These are phyloP conservation scores for Drosophila arawakana DNA, from an alignment of 1,140 invertebrate species.

Conservation along the genomic window DNA sequence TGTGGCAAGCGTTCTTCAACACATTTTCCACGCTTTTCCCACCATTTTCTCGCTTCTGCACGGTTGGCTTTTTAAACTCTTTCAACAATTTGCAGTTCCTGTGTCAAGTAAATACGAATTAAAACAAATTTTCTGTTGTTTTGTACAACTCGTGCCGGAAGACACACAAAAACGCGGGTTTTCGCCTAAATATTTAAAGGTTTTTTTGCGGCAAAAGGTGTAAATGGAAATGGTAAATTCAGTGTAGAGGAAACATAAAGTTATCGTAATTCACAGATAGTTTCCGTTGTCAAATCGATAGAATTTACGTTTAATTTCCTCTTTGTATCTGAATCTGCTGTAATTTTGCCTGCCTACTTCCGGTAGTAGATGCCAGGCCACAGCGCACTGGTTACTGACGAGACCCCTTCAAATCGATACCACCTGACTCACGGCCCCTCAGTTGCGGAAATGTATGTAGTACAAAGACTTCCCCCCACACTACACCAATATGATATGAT, in stretches of 20 bases:
- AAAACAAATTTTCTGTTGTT: constrained; percentile 46
- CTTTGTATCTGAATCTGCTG: neutral
- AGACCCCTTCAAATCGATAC: neutral
- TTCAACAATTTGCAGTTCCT: constrained; percentile 38
- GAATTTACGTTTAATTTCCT: constrained; percentile 9
- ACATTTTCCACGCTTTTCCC: neutral
- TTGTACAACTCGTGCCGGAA: constrained; percentile 27
- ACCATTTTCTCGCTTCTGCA: constrained; percentile 37
- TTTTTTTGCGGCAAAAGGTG: constrained; percentile 30
- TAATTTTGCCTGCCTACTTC: neutral
- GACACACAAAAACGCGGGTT: constrained; percentile 28
- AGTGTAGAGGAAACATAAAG: neutral
- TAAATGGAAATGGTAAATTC: too few species aligned
- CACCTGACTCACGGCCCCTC: neutral
- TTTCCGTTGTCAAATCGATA: neutral
- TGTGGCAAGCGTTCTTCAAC: constrained; percentile 6
- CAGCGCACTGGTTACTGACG: too few species aligned
- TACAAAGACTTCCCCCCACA: neutral
- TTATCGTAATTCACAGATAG: neutral
- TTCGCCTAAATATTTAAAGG: constrained; percentile 53
- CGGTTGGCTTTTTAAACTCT: constrained; percentile 54
- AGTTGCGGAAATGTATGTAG: neutral
- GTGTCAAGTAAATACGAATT: constrained; percentile 72
- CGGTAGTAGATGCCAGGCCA: neutral
- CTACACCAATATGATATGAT: neutral